Conservation (phyloP, 2,888 invertebrate genomes). For the Cryptocephalus moraei region DNA sequence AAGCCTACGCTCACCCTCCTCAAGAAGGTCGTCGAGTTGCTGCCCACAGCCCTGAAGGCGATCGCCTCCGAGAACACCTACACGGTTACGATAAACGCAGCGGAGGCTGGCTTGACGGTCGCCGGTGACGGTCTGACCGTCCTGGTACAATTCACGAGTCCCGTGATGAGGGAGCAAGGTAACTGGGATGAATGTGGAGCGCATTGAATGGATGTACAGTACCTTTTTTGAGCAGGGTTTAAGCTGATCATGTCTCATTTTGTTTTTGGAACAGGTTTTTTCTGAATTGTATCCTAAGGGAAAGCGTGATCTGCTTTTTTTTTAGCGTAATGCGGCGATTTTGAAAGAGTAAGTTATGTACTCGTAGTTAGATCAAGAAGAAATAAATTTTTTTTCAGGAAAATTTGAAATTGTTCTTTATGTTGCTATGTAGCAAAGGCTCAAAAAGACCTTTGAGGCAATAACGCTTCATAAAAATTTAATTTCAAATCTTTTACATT, state of each 20-base stretch:
- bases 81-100: slow-evolving; percentile 72
- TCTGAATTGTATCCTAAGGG: too few relatives aligned
- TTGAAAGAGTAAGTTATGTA: too few relatives aligned
- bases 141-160: slow-evolving; percentile 84
- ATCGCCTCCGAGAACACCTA: slow-evolving; percentile 70
- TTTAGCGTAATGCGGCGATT: too few relatives aligned
- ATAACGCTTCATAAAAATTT: too few relatives aligned
- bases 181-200: slow-evolving; percentile 18
- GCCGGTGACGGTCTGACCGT: slow-evolving; percentile 71
- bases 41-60: slow-evolving; percentile 67
- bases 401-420: not conserved
- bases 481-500: too few relatives aligned
- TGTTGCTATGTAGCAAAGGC: not conserved
- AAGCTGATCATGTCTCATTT: slow-evolving; percentile 26
- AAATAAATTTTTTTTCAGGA: too few relatives aligned
- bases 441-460: too few relatives aligned
- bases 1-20: slow-evolving; percentile 84
- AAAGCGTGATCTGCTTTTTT: too few relatives aligned
- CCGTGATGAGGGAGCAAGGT: slow-evolving; percentile 81
- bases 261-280: not conserved
- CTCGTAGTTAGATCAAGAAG: too few relatives aligned
- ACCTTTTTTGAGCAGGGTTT: slow-evolving; percentile 32
- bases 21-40: slow-evolving; percentile 68
- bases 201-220: slow-evolving; percentile 28
- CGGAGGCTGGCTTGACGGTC: slow-evolving; percentile 77